Evolutionary conservation across 2,888 invertebrate species (phyloP), one percentile per base, ranked within the genome.

Genomic region (Poecilus cupreus): DNA sequence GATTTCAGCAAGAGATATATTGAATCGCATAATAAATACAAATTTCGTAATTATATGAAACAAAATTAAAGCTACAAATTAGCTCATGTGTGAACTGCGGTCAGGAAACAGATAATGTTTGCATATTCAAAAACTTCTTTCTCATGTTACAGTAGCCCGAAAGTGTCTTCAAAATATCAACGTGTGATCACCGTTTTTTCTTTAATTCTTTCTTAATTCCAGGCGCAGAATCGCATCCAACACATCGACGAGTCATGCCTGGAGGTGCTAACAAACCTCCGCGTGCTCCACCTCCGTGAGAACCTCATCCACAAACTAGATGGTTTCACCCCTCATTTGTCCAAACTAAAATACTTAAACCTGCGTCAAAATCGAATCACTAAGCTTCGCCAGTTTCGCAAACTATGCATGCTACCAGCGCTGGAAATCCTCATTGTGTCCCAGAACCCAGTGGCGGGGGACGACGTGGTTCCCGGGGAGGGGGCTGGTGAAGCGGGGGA

Each of bases 231-330:
- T 87, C 93, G 93, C 46, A 92, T 96, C 68, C 90, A 89, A 0
- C 89, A 86, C 18, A 86, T 96, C n/a, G 90, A 91, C 37, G 92
- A 95, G n/a, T 90, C 91, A 49, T 93, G 93, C 2, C 84, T 95
- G n/a, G 90, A 91, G 13, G 89, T 87, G 49, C 89, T 95, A 84
- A 86, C 87, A 0, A 92, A 93, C 84, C 88, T 97, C 82, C 91
- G 92, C 82, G 92, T 94, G 16, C 88, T 97, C 11, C 96, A 96
- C 86, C 87, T 96, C 39, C 92, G 96, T 0, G 91, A 91, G 57
- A 97, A 97, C 88, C 91, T 90, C 10, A 89, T 93, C 81, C 90
- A 87, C 68, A 87, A 89, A 51, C 85, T 93, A 10, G 88, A 91
- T 32, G 93, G 93, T 0, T 93, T 93, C 83, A 86, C 88, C 8